Evolutionary conservation across 2,888 invertebrate species (phyloP).

Genomic region (Papilio demoleus): DNA sequence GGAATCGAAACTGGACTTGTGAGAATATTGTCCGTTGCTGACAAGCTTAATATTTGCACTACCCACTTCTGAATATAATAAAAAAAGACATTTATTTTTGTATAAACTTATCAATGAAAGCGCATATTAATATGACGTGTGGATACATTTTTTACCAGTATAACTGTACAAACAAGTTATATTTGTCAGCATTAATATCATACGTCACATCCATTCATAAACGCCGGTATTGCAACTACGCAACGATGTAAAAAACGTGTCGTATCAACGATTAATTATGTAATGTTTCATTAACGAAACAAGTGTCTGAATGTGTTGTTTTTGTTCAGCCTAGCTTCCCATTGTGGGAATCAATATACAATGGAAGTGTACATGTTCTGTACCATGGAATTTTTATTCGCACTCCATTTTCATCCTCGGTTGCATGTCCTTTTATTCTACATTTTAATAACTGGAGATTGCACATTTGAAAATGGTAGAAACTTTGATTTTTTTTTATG

Average conservation of each 20-base stretch:
- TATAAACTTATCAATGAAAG: neutral
- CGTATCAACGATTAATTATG: conserved; percentile 28
- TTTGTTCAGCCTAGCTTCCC: conserved; percentile 9
- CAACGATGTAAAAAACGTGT: conserved; percentile 31
- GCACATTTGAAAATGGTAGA: neutral
- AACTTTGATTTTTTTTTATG: no score
- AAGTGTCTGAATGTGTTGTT: conserved; percentile 11
- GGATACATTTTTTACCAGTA: neutral
- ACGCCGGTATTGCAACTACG: conserved; percentile 18
- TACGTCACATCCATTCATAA: conserved; percentile 30
- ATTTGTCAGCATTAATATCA: neutral
- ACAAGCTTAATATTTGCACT: no score
- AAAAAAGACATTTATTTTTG: no score
- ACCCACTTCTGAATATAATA: no score
- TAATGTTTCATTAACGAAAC: conserved; percentile 34
- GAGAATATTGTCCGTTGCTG: no score
- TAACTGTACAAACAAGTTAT: neutral
- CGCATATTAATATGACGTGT: neutral
- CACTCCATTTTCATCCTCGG: neutral
- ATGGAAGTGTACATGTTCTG: neutral
- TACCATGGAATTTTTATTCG: neutral
- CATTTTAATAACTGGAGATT: neutral
- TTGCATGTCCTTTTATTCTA: conserved; percentile 1
- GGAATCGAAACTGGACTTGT: no score
- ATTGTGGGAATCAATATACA: conserved; percentile 11